A percentile compares a stretch with the other conserved stretches of the same genome.
Conservation (phyloP, 2,888 invertebrate species). For the Phanerotoma sp. region DNA sequence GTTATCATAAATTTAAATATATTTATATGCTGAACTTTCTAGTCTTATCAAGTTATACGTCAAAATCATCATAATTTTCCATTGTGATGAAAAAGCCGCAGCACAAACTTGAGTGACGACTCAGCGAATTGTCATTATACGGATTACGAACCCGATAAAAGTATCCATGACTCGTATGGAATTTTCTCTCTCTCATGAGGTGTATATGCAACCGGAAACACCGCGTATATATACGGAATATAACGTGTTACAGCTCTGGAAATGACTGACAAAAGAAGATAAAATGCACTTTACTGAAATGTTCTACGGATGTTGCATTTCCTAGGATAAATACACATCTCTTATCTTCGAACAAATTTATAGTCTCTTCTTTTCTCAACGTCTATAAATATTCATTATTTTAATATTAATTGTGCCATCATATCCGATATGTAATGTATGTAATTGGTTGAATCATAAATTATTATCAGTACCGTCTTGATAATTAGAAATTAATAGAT, state of each 20-base stretch:
- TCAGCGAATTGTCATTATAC: not conserved
- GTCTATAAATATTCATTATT: too few relatives aligned
- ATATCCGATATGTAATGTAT: too few relatives aligned
- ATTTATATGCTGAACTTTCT: not conserved
- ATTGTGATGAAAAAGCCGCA: not conserved
- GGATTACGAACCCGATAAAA: conserved; percentile 15
- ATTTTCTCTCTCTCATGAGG: conserved; percentile 6
- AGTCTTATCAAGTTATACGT: conserved; percentile 1
- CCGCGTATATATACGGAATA: conserved; percentile 5
- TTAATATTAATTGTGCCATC: too few relatives aligned
- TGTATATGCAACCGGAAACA: conserved; percentile 10
- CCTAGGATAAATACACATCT: not conserved
- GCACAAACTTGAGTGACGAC: not conserved
- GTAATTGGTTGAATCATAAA: too few relatives aligned
- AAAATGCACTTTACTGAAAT: conserved; percentile 1
- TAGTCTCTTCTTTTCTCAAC: too few relatives aligned
- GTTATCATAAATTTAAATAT: too few relatives aligned
- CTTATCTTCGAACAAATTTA: too few relatives aligned
- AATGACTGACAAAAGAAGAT: not conserved
- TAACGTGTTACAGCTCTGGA: not conserved
- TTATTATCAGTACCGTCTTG: too few relatives aligned
- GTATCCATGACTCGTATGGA: conserved; percentile 17
- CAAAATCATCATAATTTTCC: not conserved
- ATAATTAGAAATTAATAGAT: too few relatives aligned
- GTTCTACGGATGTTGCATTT: not conserved